A percentile compares a stretch with the other conserved stretches of the same genome.
These are phyloP conservation scores for Falco punctatus DNA, from an alignment of 2,113 vertebrate genomes.

Conservation along the genomic window DNA sequence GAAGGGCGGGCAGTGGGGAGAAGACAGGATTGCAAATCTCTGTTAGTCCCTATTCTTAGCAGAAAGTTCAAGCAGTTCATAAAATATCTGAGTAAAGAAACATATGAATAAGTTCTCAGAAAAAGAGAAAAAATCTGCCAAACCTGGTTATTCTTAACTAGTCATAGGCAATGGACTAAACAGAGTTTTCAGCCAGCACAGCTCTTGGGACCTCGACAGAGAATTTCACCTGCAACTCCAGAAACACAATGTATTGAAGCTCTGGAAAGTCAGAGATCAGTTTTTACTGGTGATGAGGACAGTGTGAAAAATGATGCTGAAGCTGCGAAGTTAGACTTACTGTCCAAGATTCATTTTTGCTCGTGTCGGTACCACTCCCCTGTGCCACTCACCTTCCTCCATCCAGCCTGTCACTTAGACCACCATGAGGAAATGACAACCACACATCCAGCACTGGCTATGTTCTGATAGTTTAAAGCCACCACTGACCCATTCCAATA, in stretches of 20 bases:
- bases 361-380: neutral
- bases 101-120: neutral
- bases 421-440: accelerated
- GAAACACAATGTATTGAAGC: accelerated
- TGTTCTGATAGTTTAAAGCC: neutral
- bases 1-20: accelerated
- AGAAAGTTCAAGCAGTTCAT: neutral
- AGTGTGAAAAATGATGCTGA: neutral
- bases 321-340: neutral
- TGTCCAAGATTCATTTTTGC: neutral
- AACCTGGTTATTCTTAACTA: neutral
- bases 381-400: neutral
- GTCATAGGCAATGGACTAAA: no score
- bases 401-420: neutral
- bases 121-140: neutral
- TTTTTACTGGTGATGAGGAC: neutral
- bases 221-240: neutral
- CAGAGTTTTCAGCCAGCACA: accelerated
- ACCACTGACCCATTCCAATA: accelerated
- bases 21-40: neutral
- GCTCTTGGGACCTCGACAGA: neutral
- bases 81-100: neutral
- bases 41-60: neutral
- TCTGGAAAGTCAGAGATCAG: neutral
- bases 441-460: accelerated